Base-by-base conservation (phyloP, 2,797 vertebrate genomes). In the Acrossocheilus wenchowensis region DNA sequence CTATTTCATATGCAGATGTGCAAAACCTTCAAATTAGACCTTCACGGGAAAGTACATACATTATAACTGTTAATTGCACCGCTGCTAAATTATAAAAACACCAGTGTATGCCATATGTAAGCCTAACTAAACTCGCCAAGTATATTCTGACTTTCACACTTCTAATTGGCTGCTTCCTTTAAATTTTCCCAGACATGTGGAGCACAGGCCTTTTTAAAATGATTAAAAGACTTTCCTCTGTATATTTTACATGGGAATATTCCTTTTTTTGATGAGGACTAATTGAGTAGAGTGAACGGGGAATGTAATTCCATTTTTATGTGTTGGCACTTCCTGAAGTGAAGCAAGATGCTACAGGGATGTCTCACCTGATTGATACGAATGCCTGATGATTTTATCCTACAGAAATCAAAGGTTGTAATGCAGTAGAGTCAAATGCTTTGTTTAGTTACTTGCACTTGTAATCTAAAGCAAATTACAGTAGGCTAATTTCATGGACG, bases 131-230 rank as follows among this genome's bases (percentile, higher is more conserved):
- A 91, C 89, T 88, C 81, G 84, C 90, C 88, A 87, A 90, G 86
- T 86, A 87, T 88, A 90, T 87, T 87, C 91, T 64, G 82, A 91
- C 85, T 91, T 91, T 92, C 91, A 91, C 91, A 92, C 91, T 91
- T 90, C 90, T 92, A 92, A 93, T 92, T 91, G 90, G 90, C 88
- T 86, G 87, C 89, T 90, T 91, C 86, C 89, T 91, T 90, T 89
- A 91, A 89, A 91, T 89, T 83, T 82, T 89, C 86, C 86, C 88
- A 89, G 87, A 88, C 89, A 87, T 64, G 83, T 89, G 87, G 86
- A 82, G 88, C 86, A 81, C 71, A 17, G 78, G 86, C 88, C 83
- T 87, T 90, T 88, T 87, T 89, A 72, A 90, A 87, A 91, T 89
- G 91, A 92, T 91, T 92, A 92, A 90, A 93, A 90, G 89, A 88